phyloP scores from a whole-genome alignment of 2,113 vertebrate species.

The Xenus cinereus region DNA sequence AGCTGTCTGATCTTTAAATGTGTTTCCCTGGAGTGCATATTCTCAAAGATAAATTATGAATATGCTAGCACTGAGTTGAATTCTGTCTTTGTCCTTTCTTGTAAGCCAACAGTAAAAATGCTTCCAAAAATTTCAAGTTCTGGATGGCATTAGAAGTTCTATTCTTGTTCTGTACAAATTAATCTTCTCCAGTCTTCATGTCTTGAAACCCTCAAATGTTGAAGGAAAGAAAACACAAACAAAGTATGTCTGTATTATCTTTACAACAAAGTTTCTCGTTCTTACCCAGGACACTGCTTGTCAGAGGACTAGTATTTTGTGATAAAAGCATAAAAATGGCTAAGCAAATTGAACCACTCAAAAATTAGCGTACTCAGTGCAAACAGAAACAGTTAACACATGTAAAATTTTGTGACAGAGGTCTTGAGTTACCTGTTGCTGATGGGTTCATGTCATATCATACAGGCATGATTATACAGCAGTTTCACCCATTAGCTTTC shows the following conservation, averaged over 20 bases:
- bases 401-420: not conserved
- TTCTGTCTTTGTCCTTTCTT: not conserved
- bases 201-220: not conserved
- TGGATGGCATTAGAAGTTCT: not conserved
- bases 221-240: not conserved
- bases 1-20: not conserved
- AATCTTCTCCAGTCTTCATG: not conserved
- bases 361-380: not conserved
- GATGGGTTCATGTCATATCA: not conserved
- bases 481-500: not conserved
- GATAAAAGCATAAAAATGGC: not conserved
- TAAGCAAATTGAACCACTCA: not conserved
- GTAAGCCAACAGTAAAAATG: not conserved
- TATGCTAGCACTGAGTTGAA: not conserved
- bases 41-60: not conserved
- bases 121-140: not conserved
- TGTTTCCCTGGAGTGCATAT: not conserved
- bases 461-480: not conserved
- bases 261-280: not conserved
- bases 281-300: not conserved
- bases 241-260: not conserved
- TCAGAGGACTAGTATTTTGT: not conserved
- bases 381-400: fast-evolving
- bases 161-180: not conserved
- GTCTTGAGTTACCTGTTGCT: not conserved